Conservation (phyloP, 2,797 vertebrate genomes). For the Phylloscopus collybita region DNA sequence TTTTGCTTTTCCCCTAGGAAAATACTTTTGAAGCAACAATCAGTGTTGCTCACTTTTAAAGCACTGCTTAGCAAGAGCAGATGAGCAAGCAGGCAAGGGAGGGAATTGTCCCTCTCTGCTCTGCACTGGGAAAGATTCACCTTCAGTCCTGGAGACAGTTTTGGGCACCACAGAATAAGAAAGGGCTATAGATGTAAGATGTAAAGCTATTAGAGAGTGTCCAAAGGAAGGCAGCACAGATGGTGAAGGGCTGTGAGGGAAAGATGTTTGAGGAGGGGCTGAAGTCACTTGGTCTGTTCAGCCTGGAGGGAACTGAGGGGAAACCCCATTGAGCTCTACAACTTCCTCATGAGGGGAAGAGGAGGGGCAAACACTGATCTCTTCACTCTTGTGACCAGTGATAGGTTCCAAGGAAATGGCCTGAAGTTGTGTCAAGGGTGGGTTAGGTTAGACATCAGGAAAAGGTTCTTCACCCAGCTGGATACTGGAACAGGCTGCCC, state of each 20-base stretch:
- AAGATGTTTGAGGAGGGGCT: fast-evolving
- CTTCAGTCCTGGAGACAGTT: no score
- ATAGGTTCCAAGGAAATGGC: background rate
- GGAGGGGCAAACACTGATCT: background rate
- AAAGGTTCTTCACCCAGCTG: fast-evolving
- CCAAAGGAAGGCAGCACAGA: background rate
- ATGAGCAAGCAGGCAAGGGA: background rate
- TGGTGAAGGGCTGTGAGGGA: background rate
- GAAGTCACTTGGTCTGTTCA: background rate
- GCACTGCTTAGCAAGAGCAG: background rate
- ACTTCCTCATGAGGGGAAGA: fast-evolving
- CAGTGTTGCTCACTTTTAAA: fast-evolving
- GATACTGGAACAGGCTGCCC: background rate
- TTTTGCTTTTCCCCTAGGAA: background rate
- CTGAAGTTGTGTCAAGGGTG: background rate
- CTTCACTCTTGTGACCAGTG: no score
- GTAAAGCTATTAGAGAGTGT: no score
- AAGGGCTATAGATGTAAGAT: background rate
- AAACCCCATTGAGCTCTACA: fast-evolving
- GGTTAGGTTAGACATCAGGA: background rate
- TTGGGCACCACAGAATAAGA: background rate
- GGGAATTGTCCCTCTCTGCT: fast-evolving
- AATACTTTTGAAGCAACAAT: background rate
- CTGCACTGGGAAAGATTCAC: fast-evolving
- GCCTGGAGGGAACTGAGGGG: background rate